Conservation (phyloP, 1,140 invertebrate genomes). For the Rhynchophorus ferrugineus region DNA sequence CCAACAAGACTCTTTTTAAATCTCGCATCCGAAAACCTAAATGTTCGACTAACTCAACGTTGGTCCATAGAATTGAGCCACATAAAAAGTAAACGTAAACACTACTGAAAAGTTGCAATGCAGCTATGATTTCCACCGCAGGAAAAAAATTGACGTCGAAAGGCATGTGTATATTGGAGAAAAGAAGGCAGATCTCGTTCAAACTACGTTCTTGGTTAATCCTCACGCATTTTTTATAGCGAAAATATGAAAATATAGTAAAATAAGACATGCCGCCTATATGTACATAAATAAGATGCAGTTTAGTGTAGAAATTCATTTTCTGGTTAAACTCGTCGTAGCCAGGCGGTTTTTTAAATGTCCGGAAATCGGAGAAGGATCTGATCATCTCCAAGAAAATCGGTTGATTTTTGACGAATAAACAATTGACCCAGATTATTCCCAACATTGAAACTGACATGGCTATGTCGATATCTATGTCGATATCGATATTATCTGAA, state of each 20-base stretch:
- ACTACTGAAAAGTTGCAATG: not conserved
- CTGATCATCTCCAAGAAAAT: not conserved
- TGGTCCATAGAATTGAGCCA: constrained; percentile 6
- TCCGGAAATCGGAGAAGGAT: not conserved
- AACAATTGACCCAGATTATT: not conserved
- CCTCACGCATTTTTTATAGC: not conserved
- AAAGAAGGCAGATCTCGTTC: constrained; percentile 2
- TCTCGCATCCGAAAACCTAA: constrained; percentile 6
- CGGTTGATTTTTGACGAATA: not conserved
- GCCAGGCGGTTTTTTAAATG: constrained; percentile 2
- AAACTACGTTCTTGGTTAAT: constrained; percentile 2
- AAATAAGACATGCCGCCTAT: constrained; percentile 2
- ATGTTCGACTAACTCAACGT: constrained; percentile 6
- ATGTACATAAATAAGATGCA: constrained; percentile 6
- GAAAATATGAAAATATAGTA: constrained; percentile 3
- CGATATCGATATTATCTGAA: not conserved
- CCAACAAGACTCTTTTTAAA: constrained; percentile 3
- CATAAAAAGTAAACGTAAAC: constrained; percentile 3
- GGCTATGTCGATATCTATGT: not conserved
- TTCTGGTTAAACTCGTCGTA: constrained; percentile 3
- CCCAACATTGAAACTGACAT: not conserved
- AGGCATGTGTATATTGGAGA: constrained; percentile 1
- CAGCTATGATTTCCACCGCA: not conserved
- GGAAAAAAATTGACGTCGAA: not conserved
- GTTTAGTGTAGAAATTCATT: constrained; percentile 2